phyloP scores from a whole-genome alignment of 1,140 invertebrate genomes.

The Cydia amplana region DNA sequence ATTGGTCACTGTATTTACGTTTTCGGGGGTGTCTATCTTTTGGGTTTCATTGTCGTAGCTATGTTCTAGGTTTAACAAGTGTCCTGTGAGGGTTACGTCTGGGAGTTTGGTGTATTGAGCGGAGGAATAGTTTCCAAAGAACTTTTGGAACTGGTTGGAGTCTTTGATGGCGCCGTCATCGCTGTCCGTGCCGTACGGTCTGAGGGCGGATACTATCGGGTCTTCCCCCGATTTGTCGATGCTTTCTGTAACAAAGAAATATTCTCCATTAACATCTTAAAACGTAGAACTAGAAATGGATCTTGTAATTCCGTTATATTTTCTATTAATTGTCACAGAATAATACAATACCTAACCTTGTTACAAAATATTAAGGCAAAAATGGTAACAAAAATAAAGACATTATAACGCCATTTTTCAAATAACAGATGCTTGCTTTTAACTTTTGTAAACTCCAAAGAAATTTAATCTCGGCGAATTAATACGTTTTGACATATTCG shows the following conservation, averaged over 20 bases:
- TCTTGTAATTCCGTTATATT: too few relatives aligned
- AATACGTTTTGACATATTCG: neutral
- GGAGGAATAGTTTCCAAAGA: constrained; percentile 63
- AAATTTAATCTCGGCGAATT: neutral
- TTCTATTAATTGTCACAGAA: too few relatives aligned
- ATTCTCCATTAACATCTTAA: too few relatives aligned
- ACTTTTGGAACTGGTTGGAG: constrained; percentile 59
- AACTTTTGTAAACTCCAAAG: neutral
- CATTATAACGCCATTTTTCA: neutral
- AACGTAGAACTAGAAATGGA: neutral
- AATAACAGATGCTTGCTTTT: neutral
- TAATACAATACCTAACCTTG: too few relatives aligned
- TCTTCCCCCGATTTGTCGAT: constrained; percentile 74
- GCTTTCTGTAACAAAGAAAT: constrained; percentile 70
- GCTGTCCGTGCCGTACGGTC: constrained; percentile 63
- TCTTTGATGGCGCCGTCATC: constrained; percentile 52
- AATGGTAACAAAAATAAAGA: neutral
- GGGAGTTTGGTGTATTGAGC: constrained; percentile 41
- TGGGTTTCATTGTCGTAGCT: constrained; percentile 71
- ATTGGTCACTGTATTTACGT: constrained; percentile 49
- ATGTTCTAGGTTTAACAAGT: constrained; percentile 69
- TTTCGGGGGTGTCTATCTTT: constrained; percentile 55
- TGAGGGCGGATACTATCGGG: constrained; percentile 62
- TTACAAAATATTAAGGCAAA: too few relatives aligned
- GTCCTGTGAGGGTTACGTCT: constrained; percentile 64